A percentile compares a stretch with the other conserved stretches of the same genome.
These are phyloP conservation scores for Boulengeromyrus knoepffleri DNA, from an alignment of 2,113 vertebrate genomes.

Conservation along the genomic window DNA sequence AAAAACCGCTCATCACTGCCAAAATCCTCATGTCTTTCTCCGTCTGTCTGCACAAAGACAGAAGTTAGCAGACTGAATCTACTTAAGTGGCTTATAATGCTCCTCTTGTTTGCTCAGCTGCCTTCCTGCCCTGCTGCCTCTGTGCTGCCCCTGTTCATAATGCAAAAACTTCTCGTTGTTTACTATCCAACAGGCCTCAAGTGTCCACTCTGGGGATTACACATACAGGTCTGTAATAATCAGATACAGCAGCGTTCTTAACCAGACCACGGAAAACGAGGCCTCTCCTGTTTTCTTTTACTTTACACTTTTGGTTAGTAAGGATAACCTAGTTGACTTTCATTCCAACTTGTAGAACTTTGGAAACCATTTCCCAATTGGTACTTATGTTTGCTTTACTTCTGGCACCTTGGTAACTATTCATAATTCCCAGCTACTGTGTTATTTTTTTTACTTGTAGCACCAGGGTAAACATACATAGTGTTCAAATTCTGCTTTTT, in stretches of 20 bases:
- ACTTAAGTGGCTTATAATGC: background rate
- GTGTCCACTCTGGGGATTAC: background rate
- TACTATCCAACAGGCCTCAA: background rate
- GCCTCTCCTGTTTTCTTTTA: background rate
- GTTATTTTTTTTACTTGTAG: background rate
- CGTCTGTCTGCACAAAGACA: background rate
- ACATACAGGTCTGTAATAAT: background rate
- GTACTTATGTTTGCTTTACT: background rate
- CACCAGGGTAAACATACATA: background rate
- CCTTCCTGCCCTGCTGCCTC: background rate
- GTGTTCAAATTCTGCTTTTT: background rate
- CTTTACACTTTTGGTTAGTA: background rate
- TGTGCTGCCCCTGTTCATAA: background rate
- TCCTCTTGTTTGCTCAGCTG: background rate
- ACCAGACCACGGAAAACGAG: no score
- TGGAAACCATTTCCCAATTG: background rate
- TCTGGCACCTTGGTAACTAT: background rate
- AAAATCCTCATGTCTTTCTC: background rate
- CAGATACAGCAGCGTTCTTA: background rate
- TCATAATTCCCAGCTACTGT: background rate
- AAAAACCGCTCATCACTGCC: background rate
- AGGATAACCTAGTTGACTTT: background rate
- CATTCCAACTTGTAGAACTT: background rate
- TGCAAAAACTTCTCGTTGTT: background rate
- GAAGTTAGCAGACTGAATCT: background rate